Conservation (phyloP, 2,888 invertebrate species). For the Scrobipalpa costella region DNA sequence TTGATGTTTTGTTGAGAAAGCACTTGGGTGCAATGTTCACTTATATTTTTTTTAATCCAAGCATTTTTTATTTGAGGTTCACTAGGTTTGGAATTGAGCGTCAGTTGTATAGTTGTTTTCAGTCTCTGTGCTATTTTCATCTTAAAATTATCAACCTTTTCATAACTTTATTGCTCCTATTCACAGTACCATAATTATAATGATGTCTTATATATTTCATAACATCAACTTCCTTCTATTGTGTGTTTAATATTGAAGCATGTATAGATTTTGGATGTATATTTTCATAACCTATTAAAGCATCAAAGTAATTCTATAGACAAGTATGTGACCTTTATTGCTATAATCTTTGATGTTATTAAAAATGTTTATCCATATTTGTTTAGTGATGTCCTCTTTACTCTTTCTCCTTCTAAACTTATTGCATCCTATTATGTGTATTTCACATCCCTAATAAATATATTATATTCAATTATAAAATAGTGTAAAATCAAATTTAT, state of each 20-base stretch:
- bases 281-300: neutral
- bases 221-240: neutral
- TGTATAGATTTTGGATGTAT: neutral
- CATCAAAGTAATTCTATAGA: neutral
- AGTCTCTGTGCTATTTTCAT: constrained; percentile 15
- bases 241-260: neutral
- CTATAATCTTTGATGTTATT: neutral
- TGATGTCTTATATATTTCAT: neutral
- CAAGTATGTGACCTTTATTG: neutral
- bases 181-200: neutral
- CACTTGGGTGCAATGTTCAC: constrained; percentile 24
- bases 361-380: neutral
- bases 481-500: neutral
- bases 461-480: neutral
- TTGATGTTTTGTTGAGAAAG: constrained; percentile 14
- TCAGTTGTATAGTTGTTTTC: constrained; percentile 25
- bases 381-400: neutral
- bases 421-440: neutral
- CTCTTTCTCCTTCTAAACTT: too few species aligned
- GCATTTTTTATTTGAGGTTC: constrained; percentile 24
- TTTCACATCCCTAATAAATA: too few species aligned
- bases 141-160: neutral
- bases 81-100: constrained; percentile 21
- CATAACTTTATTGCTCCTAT: neutral
- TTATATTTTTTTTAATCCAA: constrained; percentile 17